These are phyloP conservation scores for Erithacus rubecula DNA, from an alignment of 2,797 vertebrate species.

Conservation along the genomic window DNA sequence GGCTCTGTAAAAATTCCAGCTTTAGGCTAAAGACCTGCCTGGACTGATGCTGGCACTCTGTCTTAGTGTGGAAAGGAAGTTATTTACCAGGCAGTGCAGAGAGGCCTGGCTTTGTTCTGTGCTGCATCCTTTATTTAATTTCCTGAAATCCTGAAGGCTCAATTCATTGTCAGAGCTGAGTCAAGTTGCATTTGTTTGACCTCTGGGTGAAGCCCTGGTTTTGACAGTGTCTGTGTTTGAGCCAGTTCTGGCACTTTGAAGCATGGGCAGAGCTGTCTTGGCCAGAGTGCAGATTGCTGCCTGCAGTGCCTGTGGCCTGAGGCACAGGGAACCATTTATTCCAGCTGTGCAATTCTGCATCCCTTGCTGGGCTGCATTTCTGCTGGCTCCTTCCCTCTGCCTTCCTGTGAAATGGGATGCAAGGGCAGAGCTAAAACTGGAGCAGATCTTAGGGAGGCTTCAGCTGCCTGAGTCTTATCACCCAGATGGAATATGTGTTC, in stretches of 20 bases:
- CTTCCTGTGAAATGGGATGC: not conserved
- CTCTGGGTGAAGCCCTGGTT: not conserved
- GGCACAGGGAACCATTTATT: not conserved
- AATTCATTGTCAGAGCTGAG: not conserved
- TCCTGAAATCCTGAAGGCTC: not conserved
- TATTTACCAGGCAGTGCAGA: not conserved
- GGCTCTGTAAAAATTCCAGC: not conserved
- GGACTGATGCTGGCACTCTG: not conserved
- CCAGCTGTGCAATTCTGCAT: not conserved
- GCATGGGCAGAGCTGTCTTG: not conserved
- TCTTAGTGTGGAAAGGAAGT: fast-evolving
- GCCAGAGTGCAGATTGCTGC: not conserved
- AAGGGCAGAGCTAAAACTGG: not conserved
- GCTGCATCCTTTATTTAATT: not conserved
- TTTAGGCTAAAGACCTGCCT: not conserved
- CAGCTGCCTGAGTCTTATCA: not conserved
- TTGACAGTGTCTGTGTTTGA: not conserved
- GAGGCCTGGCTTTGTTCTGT: not conserved
- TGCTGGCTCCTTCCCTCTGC: not conserved
- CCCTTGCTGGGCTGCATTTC: not conserved
- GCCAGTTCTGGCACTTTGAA: not conserved
- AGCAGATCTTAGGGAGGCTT: not conserved
- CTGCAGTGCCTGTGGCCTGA: not conserved
- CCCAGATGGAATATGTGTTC: not conserved
- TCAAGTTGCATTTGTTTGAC: not conserved